These are phyloP conservation scores for Camelus dromedarius DNA, from an alignment of 2,113 vertebrate species.

Conservation along the genomic window DNA sequence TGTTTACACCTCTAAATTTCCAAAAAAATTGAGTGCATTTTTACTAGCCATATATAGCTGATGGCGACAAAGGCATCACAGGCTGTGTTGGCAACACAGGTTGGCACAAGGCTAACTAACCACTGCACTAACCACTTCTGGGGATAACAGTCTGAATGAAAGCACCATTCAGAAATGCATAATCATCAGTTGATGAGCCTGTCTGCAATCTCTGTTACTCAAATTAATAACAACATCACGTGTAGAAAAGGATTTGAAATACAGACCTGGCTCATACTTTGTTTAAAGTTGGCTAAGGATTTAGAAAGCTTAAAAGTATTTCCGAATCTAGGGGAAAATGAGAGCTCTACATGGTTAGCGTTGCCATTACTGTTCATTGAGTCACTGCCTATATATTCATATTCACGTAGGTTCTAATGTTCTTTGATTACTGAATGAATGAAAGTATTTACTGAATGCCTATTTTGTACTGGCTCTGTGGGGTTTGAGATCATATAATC, in stretches of 20 bases:
- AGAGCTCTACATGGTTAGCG: conserved; percentile 41
- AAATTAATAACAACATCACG: conserved; percentile 46
- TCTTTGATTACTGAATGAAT: conserved; percentile 27
- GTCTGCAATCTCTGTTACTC: conserved; percentile 48
- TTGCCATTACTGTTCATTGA: conserved; percentile 6
- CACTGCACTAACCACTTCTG: conserved; percentile 59
- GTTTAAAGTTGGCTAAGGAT: conserved; percentile 57
- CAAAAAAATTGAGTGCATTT: conserved; percentile 58
- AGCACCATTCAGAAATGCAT: conserved; percentile 66
- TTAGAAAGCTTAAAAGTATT: conserved; percentile 67
- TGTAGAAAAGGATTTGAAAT: conserved; percentile 65
- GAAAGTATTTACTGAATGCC: conserved; percentile 29
- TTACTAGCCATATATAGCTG: conserved; percentile 60
- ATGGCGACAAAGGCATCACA: background rate
- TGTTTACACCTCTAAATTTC: conserved; percentile 55
- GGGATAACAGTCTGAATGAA: conserved; percentile 67
- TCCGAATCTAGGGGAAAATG: conserved; percentile 55
- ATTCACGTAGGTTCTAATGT: background rate
- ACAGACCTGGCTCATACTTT: conserved; percentile 23
- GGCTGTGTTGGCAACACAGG: conserved; percentile 74
- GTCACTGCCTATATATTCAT: background rate
- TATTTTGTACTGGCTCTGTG: background rate
- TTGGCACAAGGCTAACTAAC: conserved; percentile 55
- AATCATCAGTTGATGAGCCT: conserved; percentile 34
- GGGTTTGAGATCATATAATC: background rate